Evolutionary conservation across 2,888 invertebrate species (phyloP).

Genomic region (Neoaliturus tenellus): DNA sequence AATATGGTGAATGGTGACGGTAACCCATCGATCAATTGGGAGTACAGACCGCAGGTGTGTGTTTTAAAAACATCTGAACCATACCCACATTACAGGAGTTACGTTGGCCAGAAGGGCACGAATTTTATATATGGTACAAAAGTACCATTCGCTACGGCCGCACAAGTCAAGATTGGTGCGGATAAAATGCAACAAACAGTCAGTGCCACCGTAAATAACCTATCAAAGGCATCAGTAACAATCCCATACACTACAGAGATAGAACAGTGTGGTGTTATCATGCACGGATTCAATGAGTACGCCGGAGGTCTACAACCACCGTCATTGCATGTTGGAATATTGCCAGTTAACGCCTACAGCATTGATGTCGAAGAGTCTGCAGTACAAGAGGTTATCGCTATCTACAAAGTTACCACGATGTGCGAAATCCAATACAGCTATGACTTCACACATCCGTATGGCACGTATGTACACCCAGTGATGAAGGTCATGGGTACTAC

Average conservation of each 20-base stretch:
- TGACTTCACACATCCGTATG: background rate
- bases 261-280: no score
- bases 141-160: background rate
- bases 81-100: constrained; percentile 13
- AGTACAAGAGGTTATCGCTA: no score
- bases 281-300: no score
- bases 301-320: no score
- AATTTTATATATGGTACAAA: background rate
- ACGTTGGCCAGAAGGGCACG: background rate
- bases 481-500: background rate
- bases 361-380: no score
- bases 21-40: constrained; percentile 11
- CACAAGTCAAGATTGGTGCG: background rate
- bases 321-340: no score
- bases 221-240: no score
- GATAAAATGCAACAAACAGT: background rate
- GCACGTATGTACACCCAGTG: background rate
- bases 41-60: constrained; percentile 33
- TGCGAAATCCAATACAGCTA: no score
- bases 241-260: no score
- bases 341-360: no score
- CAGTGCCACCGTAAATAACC: no score
- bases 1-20: background rate
- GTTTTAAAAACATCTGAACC: constrained; percentile 11
- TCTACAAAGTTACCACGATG: no score